phyloP scores from a whole-genome alignment of 2,797 vertebrate genomes.

The Silurus aristotelis region DNA sequence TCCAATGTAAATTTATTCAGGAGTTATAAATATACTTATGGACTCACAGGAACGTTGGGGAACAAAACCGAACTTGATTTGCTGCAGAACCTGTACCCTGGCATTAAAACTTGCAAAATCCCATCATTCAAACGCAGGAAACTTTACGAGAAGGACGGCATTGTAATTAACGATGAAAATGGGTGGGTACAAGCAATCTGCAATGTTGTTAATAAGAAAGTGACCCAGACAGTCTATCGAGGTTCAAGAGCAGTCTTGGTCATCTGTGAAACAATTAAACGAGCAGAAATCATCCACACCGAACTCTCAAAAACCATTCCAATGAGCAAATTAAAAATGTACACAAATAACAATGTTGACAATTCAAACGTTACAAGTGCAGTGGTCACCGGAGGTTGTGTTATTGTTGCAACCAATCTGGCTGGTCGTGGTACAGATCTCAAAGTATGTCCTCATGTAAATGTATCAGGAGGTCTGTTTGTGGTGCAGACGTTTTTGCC shows the following conservation, averaged over 20 bases:
- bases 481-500: constrained; percentile 71
- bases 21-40: constrained; percentile 64
- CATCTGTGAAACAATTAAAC: constrained; percentile 70
- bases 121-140: constrained; percentile 67
- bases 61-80: constrained; percentile 60
- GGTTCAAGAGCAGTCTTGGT: constrained; percentile 61
- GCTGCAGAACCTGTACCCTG: constrained; percentile 62
- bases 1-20: constrained; percentile 66
- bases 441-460: constrained; percentile 49
- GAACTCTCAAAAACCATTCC: constrained; percentile 11
- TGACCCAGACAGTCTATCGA: constrained; percentile 28
- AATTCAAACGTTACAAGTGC: constrained; percentile 46
- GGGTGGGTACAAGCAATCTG: constrained; percentile 64
- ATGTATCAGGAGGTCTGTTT: constrained; percentile 56
- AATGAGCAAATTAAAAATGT: constrained; percentile 42
- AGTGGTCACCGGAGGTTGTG: constrained; percentile 47
- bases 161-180: constrained; percentile 34
- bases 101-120: constrained; percentile 63
- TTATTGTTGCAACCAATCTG: constrained; percentile 71
- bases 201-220: constrained; percentile 48
- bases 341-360: constrained; percentile 67
- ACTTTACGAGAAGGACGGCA: constrained; percentile 66
- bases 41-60: constrained; percentile 71
- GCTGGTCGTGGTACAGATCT: constrained; percentile 66
- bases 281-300: constrained; percentile 44